Conservation (phyloP, 2,888 invertebrate species). For the Leptinotarsa rubiginosa region DNA sequence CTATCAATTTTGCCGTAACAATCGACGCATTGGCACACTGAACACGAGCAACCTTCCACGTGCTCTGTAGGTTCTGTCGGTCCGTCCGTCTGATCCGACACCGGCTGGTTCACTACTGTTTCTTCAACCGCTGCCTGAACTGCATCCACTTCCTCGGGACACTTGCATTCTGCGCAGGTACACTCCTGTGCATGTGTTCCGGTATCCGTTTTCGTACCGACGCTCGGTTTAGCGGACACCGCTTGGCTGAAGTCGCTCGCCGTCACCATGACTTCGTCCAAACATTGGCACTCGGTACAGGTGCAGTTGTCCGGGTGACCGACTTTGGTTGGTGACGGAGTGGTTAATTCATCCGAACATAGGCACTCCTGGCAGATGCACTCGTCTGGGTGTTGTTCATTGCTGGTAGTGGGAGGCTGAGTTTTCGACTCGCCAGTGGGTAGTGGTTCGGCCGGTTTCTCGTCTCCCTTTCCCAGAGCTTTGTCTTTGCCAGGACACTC, state of each 20-base stretch:
- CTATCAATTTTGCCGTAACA: conserved; percentile 21
- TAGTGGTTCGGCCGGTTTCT: background rate
- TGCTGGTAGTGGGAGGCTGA: background rate
- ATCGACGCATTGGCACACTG: conserved; percentile 34
- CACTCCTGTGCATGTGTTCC: background rate
- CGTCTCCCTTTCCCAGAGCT: background rate
- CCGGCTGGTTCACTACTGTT: no score
- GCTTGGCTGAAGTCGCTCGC: conserved; percentile 22
- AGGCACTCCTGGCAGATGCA: conserved; percentile 44
- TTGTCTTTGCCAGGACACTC: conserved; percentile 30
- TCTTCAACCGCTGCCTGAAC: no score
- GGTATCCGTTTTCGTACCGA: background rate
- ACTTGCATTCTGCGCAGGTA: conserved; percentile 35
- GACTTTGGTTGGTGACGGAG: background rate
- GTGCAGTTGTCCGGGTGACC: conserved; percentile 39
- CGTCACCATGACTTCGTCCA: conserved; percentile 17
- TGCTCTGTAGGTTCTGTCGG: background rate
- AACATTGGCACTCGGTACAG: conserved; percentile 1
- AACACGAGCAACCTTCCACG: conserved; percentile 25
- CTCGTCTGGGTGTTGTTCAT: conserved; percentile 34
- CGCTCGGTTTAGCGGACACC: background rate
- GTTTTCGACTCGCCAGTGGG: background rate
- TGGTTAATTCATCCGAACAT: conserved; percentile 6
- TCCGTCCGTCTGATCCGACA: no score
- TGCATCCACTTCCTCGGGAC: conserved; percentile 17